Percentiles rank a stretch among this genome's conserved stretches.
phyloP scores from a whole-genome alignment of 2,888 invertebrate genomes.

The Atethmia centrago region DNA sequence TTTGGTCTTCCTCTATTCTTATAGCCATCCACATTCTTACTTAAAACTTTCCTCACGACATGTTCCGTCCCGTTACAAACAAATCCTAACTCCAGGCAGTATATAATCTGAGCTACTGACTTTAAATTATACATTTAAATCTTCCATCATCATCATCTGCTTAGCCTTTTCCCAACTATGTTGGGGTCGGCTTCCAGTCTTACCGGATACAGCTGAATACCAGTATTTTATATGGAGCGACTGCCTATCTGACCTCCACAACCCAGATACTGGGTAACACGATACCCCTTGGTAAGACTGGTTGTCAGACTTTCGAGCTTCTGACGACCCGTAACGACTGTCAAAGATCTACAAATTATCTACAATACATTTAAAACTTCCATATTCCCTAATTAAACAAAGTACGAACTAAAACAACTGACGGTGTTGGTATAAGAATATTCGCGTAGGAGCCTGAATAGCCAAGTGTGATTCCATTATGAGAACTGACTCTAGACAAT shows the following conservation, averaged over 20 bases:
- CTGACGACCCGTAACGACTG: no score
- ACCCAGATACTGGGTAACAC: no score
- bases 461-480: slow-evolving; percentile 35
- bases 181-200: no score
- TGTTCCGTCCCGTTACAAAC: not conserved
- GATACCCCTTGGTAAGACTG: no score
- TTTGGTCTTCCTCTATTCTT: not conserved
- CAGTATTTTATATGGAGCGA: no score
- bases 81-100: not conserved
- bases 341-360: no score
- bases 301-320: no score
- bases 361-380: slow-evolving; percentile 9
- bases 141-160: no score
- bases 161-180: no score
- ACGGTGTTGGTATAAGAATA: slow-evolving; percentile 25
- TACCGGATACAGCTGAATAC: no score
- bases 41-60: not conserved
- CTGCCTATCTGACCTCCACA: no score
- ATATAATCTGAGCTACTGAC: not conserved
- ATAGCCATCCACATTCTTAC: not conserved
- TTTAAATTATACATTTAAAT: slow-evolving; percentile 9
- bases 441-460: slow-evolving; percentile 20
- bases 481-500: slow-evolving; percentile 33
- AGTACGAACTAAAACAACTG: slow-evolving; percentile 28
- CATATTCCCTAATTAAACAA: slow-evolving; percentile 31